Base-by-base conservation (phyloP, 2,797 vertebrate genomes). In the Botia kubotai region DNA sequence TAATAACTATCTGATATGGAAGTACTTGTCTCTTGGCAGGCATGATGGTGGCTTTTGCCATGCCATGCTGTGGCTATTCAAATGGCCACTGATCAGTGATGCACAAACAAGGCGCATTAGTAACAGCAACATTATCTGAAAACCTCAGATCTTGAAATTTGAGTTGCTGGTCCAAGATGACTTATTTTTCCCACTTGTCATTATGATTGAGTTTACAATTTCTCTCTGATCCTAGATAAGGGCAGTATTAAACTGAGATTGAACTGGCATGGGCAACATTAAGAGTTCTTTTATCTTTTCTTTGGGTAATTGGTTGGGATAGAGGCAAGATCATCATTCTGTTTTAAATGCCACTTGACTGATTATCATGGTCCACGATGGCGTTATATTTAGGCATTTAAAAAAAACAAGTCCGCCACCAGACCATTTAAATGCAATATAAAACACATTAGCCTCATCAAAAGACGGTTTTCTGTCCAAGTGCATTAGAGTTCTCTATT, bases 341-440 rank as follows among this genome's bases (percentile, higher is more conserved):
- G 77, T 85, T 87, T 87, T 78, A 88, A 87, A 87, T 87, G 46
- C 72, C 82, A 86, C 72, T 83, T 85, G 86, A 90, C 88, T 89
- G 89, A 90, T 88, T 80, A 83, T 70, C 66, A 81, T 83, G 67
- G 76, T 57, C 76, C 33, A 29, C 84, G 87, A 89, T 87, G 83
- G 80, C 83, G 89, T 87, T 87, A 88, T 88, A 85, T 90, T 90
- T 86, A 83, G 86, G 74, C 62, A 33, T 79, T 76, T 80, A 66
- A 63, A 63, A 87, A 88, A 89, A 82, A 81, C 58, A 77, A 86
- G 82, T 79, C 53, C 53, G 0, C 75, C 43, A 58, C 70, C 87
- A 86, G 85, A 78, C 39, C 23, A 85, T 86, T 65, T 70, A 79
- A 89, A 88, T 76, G 76, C 80, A 87, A 88, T 88, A 85, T 79